Conservation (phyloP, 2,888 invertebrate genomes). For the Itoplectis maculator region DNA sequence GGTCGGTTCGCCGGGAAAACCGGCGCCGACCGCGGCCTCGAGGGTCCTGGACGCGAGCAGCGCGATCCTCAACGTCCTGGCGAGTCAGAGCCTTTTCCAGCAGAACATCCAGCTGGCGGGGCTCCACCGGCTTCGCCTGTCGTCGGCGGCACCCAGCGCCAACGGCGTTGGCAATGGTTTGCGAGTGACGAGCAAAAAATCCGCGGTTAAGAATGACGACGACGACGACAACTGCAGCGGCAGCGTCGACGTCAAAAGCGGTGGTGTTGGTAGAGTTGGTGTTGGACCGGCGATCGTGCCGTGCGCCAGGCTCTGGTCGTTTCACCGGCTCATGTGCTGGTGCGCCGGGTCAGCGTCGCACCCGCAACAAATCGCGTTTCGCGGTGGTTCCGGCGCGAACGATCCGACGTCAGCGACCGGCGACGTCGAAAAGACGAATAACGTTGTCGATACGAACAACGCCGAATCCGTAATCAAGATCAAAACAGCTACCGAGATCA, state of each 20-base stretch:
- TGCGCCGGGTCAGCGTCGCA: conserved; percentile 70
- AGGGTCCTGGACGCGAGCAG: conserved; percentile 63
- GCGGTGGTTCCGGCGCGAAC: conserved; percentile 18
- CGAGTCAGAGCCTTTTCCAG: conserved; percentile 63
- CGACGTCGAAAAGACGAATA: conserved; percentile 8
- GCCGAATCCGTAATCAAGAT: conserved; percentile 51
- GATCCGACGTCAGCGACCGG: conserved; percentile 41
- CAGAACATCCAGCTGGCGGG: conserved; percentile 45
- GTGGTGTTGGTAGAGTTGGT: background rate
- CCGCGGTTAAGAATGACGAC: conserved; percentile 28
- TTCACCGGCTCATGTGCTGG: conserved; percentile 82
- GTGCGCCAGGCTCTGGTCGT: conserved; percentile 82
- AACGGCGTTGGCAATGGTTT: conserved; percentile 15
- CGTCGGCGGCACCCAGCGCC: background rate
- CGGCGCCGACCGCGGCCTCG: background rate
- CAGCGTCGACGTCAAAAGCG: conserved; percentile 47
- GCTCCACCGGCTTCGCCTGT: conserved; percentile 36
- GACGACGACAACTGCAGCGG: no score
- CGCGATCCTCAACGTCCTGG: conserved; percentile 63
- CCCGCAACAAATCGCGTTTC: conserved; percentile 52
- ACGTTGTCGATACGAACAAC: conserved; percentile 31
- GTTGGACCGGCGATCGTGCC: conserved; percentile 37
- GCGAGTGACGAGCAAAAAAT: conserved; percentile 3
- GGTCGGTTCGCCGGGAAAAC: background rate
- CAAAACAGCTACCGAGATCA: conserved; percentile 67